phyloP scores from a whole-genome alignment of 2,888 invertebrate species.

The Mesoligia furuncula region DNA sequence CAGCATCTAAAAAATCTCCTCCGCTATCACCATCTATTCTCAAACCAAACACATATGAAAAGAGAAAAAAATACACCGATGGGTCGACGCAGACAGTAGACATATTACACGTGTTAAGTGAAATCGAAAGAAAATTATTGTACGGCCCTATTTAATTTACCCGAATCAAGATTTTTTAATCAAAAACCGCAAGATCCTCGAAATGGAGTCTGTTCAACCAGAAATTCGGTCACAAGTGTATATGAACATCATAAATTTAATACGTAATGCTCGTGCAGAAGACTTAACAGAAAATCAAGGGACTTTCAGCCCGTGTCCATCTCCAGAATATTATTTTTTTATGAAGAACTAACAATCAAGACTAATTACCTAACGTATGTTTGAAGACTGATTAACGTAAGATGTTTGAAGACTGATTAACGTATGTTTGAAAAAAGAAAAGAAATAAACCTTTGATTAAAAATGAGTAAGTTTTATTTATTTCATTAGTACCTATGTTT shows the following conservation, averaged over 20 bases:
- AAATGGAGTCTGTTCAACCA: conserved; percentile 17
- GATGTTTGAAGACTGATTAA: too few species aligned
- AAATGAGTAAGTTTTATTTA: too few species aligned
- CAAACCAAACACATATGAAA: conserved; percentile 18
- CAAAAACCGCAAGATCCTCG: conserved; percentile 10
- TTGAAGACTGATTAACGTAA: too few species aligned
- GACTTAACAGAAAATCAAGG: too few species aligned
- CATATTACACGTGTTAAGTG: conserved; percentile 3
- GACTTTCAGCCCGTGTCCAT: too few species aligned
- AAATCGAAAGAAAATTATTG: conserved; percentile 9
- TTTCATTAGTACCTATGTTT: too few species aligned
- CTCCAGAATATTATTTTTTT: too few species aligned
- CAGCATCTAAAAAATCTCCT: conserved; percentile 8
- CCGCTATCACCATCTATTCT: conserved; percentile 16
- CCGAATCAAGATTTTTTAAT: conserved; percentile 7
- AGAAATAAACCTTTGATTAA: too few species aligned
- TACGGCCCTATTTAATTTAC: conserved; percentile 18
- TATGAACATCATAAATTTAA: conserved; percentile 7
- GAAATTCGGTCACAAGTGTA: conserved; percentile 16
- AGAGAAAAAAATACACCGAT: conserved; percentile 15
- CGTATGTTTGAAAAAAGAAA: too few species aligned
- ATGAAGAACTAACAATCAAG: too few species aligned
- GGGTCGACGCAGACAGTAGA: conserved; percentile 8
- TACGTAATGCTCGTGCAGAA: conserved; percentile 19
- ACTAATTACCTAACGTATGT: too few species aligned